Evolutionary conservation across 2,113 vertebrate species (phyloP).

Genomic region (Trochalopteron elliotii): DNA sequence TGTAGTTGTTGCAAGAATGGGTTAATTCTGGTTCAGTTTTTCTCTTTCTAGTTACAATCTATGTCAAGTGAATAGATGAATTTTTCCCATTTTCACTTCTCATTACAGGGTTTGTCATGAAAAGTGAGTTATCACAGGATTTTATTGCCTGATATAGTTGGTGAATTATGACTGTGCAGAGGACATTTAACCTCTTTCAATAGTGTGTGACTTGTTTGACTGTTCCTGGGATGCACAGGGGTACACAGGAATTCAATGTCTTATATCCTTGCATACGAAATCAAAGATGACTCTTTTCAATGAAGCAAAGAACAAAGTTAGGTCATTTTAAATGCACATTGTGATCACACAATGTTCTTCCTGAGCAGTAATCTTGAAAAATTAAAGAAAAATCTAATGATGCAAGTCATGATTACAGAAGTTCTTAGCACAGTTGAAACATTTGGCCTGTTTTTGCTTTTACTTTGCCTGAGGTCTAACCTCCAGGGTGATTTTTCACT

Average conservation of each 20-base stretch:
- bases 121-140: conserved; percentile 73
- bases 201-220: conserved; percentile 56
- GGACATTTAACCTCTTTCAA: conserved; percentile 70
- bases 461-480: not conserved
- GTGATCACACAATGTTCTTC: not conserved
- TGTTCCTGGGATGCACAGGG: not conserved
- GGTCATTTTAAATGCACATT: not conserved
- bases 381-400: not conserved
- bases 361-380: not conserved
- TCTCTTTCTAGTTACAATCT: conserved; percentile 47
- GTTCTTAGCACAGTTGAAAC: not conserved
- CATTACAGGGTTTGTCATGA: conserved; percentile 78
- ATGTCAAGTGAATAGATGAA: conserved; percentile 71
- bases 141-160: conserved; percentile 69
- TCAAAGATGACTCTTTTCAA: not conserved
- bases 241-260: not conserved
- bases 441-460: not conserved
- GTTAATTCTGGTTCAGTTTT: conserved; percentile 41
- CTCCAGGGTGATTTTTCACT: not conserved
- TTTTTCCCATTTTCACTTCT: conserved; percentile 75
- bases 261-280: conserved; percentile 36
- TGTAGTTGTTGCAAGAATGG: not conserved
- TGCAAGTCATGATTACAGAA: not conserved
- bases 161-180: conserved; percentile 70
- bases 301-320: not conserved